Evolutionary conservation across 2,797 vertebrate species (phyloP), one percentile per base, ranked within the genome.

Genomic region (Bovichtus diacanthus): DNA sequence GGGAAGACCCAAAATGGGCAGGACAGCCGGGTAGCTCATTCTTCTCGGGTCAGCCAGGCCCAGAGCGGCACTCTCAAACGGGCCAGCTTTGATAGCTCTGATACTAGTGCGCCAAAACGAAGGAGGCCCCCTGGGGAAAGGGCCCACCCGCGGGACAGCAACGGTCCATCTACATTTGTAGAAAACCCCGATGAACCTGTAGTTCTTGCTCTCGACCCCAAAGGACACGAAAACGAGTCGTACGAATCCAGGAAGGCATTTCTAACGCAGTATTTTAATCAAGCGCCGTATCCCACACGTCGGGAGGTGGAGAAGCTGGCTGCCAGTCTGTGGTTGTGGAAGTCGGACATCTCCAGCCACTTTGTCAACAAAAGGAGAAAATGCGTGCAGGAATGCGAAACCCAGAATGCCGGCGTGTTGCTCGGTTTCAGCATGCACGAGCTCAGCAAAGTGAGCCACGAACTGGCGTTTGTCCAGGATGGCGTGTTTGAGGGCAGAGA

Each of bases 361-460:
- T 99, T 99, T 15, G 96, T 96, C 73, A 97, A 96, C 89, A 96
- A 96, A 59, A 95, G 98, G 87, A 96, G 97, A 90, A 97, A 96
- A 71, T 99, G 98, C 27, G 89, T 96, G 10, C 90, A 95, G 70
- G 97, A 98, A 69, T 99, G 98, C 69, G 96, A 98, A 78, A 94
- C 90, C 25, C 96, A 95, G 78, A 95, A 93, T 18, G 90, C 96
- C 1, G 93, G 93, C 0, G 97, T 99, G 76, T 75, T 99, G 73
- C 94, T 99, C 21, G 98, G 98, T 47, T 99, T 99, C 92, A 97
- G 96, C 68, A 99, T 99, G 98, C 95, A 96, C 71, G 96, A 97
- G 60, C 79, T 98, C 25, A 94, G 95, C 91, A 96, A 95, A 86
- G 95, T 99, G 56, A 95, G 91, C 49, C 98, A 99, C 0, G 95